A percentile compares a stretch with the other conserved stretches of the same genome.
Evolutionary conservation across 35 echinoderm and acorn worm species (phyloP).

Genomic region (Amphiura filiformis): DNA sequence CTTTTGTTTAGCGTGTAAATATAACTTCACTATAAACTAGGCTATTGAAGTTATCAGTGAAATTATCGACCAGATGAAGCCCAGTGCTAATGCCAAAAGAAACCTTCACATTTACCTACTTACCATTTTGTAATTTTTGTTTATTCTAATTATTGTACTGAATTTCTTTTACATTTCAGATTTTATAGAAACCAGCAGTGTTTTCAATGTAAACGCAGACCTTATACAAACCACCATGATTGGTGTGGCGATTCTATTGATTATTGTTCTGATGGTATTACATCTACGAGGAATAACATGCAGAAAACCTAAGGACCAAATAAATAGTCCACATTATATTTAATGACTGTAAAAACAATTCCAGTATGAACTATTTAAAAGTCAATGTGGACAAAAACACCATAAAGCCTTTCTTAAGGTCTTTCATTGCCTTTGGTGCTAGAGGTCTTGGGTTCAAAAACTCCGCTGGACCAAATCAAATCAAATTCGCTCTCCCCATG

Average conservation of each 20-base stretch:
- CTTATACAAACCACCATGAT: background rate
- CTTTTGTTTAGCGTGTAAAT: background rate
- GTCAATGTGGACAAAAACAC: too few species aligned
- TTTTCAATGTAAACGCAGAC: background rate
- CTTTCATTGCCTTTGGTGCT: too few species aligned
- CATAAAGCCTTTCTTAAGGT: too few species aligned
- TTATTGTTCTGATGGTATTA: background rate
- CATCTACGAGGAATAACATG: background rate
- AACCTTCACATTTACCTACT: background rate
- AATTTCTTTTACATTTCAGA: background rate
- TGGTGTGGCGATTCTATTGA: background rate
- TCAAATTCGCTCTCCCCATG: too few species aligned
- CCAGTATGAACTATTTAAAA: too few species aligned
- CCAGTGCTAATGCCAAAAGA: background rate
- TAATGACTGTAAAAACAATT: too few species aligned
- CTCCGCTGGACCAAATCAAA: too few species aligned
- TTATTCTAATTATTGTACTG: background rate
- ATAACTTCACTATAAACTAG: background rate
- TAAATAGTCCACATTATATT: background rate
- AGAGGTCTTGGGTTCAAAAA: too few species aligned
- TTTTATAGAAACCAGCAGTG: background rate
- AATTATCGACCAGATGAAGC: background rate
- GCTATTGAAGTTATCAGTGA: background rate
- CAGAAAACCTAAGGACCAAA: background rate
- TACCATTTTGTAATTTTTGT: background rate